Conservation (phyloP, 1,140 invertebrate genomes). For the Laupala kohalensis region DNA sequence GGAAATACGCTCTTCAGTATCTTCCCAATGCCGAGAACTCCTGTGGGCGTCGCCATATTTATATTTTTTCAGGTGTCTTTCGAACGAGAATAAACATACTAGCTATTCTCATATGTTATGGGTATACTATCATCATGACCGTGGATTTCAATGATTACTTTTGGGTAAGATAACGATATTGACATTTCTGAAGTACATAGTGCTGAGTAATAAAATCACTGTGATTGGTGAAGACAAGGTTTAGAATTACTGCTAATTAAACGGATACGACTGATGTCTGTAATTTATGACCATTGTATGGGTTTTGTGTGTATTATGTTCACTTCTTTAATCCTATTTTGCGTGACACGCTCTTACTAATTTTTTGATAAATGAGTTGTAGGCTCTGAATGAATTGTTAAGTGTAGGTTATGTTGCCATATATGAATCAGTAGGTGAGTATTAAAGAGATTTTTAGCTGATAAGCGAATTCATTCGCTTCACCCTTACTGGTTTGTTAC, state of each 20-base stretch:
- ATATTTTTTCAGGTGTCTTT: slow-evolving; percentile 3
- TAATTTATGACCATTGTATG: neutral
- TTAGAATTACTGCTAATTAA: neutral
- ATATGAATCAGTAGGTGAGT: no score
- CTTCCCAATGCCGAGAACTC: no score
- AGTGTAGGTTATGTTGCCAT: no score
- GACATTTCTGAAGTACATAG: neutral
- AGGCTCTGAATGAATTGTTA: no score
- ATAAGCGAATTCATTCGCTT: no score
- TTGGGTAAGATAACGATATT: slow-evolving; percentile 46
- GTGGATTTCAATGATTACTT: slow-evolving; percentile 70
- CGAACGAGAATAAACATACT: neutral
- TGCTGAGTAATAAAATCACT: neutral
- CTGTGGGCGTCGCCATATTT: slow-evolving; percentile 14
- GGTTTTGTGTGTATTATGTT: neutral
- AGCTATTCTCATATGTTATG: slow-evolving; percentile 12
- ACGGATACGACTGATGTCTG: neutral
- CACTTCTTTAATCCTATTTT: neutral
- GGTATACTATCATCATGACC: slow-evolving; percentile 39
- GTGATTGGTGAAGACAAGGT: neutral
- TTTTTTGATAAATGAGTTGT: neutral
- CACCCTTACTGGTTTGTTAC: no score
- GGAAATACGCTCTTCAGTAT: no score
- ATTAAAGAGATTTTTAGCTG: no score
- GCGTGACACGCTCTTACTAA: neutral